Conservation (phyloP, 2,113 vertebrate species). For the Nanger granti region DNA sequence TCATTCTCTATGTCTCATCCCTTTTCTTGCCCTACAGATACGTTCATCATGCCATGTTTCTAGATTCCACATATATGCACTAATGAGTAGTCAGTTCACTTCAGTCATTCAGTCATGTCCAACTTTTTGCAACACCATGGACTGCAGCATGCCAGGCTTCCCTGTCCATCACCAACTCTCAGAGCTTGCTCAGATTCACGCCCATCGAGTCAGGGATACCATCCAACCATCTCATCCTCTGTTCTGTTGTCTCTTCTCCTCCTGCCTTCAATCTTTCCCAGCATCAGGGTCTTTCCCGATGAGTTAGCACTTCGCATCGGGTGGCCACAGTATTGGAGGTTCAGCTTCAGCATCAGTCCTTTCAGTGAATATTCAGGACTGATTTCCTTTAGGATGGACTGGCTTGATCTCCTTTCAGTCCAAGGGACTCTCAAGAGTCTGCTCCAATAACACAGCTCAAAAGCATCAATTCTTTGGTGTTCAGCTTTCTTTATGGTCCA, state of each 20-base stretch:
- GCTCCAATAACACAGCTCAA: no score
- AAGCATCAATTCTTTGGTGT: no score
- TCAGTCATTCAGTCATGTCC: not conserved
- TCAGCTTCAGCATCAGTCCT: not conserved
- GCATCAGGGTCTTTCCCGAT: not conserved
- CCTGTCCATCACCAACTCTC: not conserved
- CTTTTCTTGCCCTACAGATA: not conserved
- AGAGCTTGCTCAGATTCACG: not conserved
- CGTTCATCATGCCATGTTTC: not conserved
- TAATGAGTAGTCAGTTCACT: not conserved
- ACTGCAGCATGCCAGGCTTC: not conserved
- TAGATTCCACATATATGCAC: not conserved
- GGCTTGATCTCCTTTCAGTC: no score
- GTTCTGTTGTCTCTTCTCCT: not conserved
- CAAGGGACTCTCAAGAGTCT: no score
- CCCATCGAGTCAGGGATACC: not conserved
- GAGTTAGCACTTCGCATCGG: fast-evolving
- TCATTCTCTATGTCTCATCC: not conserved
- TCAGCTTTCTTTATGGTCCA: no score
- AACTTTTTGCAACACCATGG: not conserved
- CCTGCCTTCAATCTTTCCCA: not conserved
- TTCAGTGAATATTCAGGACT: not conserved
- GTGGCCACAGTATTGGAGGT: not conserved
- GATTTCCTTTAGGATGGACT: no score
- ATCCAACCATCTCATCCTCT: not conserved